Evolutionary conservation across 1,140 invertebrate genomes (phyloP).

Genomic region (Bombus waltoni): DNA sequence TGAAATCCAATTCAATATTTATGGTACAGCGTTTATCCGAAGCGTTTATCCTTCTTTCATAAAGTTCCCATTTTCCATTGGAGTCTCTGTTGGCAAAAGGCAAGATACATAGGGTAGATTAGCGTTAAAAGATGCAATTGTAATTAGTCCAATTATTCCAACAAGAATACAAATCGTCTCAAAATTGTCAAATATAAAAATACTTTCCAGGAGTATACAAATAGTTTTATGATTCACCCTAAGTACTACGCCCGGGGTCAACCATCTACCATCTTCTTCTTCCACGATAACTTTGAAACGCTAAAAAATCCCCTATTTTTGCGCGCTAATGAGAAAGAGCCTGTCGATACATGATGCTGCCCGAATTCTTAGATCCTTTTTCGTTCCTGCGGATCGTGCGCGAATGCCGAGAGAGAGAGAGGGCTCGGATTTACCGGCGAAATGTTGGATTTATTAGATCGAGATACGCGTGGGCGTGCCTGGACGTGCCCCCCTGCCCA

Average conservation of each 20-base stretch:
- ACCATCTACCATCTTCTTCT: not conserved
- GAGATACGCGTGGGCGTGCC: constrained; percentile 82
- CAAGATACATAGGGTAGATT: not conserved
- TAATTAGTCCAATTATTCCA: too few species aligned
- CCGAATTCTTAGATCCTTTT: constrained; percentile 47
- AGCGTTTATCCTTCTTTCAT: not conserved
- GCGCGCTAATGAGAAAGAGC: not conserved
- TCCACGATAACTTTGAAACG: too few species aligned
- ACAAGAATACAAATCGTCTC: too few species aligned
- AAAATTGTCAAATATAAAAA: too few species aligned
- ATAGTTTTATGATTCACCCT: too few species aligned
- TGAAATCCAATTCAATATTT: too few species aligned
- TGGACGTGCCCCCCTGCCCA: constrained; percentile 64
- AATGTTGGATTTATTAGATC: constrained; percentile 83
- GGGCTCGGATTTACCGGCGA: constrained; percentile 80
- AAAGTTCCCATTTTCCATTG: not conserved
- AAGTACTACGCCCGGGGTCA: too few species aligned
- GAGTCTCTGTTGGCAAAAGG: not conserved
- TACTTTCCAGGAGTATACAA: too few species aligned
- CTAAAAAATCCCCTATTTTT: not conserved
- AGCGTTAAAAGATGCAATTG: too few species aligned
- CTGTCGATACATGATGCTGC: constrained; percentile 16
- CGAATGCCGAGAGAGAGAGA: constrained; percentile 72
- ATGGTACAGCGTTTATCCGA: too few species aligned
- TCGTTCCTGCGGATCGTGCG: constrained; percentile 52